Evolutionary conservation across 2,888 invertebrate species (phyloP).

Genomic region (Lysandra bellargus): DNA sequence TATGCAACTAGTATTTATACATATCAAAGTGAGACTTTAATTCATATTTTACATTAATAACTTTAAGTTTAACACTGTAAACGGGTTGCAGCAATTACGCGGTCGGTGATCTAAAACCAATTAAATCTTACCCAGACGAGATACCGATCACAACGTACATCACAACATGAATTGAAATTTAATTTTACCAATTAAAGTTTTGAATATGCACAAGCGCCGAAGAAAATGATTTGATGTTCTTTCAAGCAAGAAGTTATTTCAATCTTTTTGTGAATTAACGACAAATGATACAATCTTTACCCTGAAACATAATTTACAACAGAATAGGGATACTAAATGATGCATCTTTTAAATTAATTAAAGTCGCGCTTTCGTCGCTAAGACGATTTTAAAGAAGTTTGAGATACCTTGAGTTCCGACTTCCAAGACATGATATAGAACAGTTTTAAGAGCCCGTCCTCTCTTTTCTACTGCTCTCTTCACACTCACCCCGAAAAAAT

Average conservation of each 20-base stretch:
- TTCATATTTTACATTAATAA: conserved; percentile 24
- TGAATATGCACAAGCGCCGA: background rate
- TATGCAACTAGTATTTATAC: background rate
- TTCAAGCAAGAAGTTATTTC: background rate
- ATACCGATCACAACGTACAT: conserved; percentile 9
- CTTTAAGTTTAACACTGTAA: conserved; percentile 34
- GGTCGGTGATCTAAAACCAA: conserved; percentile 30
- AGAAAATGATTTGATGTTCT: conserved; percentile 1
- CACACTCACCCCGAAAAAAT: too few species aligned
- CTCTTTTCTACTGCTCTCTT: too few species aligned
- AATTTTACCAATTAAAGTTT: conserved; percentile 22
- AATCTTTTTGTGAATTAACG: background rate
- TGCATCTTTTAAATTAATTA: background rate
- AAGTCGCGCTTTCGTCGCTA: background rate
- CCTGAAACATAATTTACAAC: background rate
- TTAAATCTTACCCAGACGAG: background rate
- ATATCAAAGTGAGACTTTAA: background rate
- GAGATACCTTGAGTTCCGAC: too few species aligned
- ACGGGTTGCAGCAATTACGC: conserved; percentile 50
- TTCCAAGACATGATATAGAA: too few species aligned
- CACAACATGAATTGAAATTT: conserved; percentile 17
- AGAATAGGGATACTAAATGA: background rate
- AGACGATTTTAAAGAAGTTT: background rate
- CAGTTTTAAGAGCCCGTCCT: too few species aligned
- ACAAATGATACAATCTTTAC: background rate